These are phyloP conservation scores for Nannobrachium achirus DNA, from an alignment of 2,113 vertebrate species.

Conservation along the genomic window DNA sequence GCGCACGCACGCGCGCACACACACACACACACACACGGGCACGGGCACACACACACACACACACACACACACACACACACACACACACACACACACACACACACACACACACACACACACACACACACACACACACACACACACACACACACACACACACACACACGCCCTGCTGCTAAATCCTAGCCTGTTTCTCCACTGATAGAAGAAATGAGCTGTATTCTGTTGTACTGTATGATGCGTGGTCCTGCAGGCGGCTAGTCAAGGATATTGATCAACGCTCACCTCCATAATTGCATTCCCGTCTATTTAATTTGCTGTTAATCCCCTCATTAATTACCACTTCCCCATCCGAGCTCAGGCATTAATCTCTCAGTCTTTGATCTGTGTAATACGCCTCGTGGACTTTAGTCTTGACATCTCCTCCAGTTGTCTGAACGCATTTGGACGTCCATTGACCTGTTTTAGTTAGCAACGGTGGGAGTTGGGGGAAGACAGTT, in stretches of 20 bases:
- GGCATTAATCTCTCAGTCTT: constrained; percentile 65
- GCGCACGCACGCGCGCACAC: background rate
- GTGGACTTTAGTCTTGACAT: constrained; percentile 49
- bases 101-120: constrained; percentile 3
- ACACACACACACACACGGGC: background rate
- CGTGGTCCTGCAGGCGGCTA: constrained; percentile 52
- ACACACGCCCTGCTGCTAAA: constrained; percentile 35
- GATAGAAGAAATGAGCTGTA: constrained; percentile 31
- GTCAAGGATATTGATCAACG: constrained; percentile 72
- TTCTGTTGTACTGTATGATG: constrained; percentile 49
- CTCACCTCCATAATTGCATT: constrained; percentile 67
- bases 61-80: background rate
- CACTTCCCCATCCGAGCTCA: constrained; percentile 51
- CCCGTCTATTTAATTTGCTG: constrained; percentile 68
- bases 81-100: constrained; percentile 1
- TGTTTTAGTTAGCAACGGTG: constrained; percentile 11
- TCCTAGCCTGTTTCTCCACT: constrained; percentile 31
- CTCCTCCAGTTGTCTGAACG: constrained; percentile 38
- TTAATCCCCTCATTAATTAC: constrained; percentile 66
- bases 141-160: background rate
- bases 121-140: background rate
- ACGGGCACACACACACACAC: background rate
- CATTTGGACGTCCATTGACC: constrained; percentile 39
- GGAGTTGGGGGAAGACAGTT: background rate
- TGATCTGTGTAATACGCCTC: constrained; percentile 66